A percentile compares a stretch with the other conserved stretches of the same genome.
Evolutionary conservation across 2,888 invertebrate genomes (phyloP).

Genomic region (Oligia strigilis): DNA sequence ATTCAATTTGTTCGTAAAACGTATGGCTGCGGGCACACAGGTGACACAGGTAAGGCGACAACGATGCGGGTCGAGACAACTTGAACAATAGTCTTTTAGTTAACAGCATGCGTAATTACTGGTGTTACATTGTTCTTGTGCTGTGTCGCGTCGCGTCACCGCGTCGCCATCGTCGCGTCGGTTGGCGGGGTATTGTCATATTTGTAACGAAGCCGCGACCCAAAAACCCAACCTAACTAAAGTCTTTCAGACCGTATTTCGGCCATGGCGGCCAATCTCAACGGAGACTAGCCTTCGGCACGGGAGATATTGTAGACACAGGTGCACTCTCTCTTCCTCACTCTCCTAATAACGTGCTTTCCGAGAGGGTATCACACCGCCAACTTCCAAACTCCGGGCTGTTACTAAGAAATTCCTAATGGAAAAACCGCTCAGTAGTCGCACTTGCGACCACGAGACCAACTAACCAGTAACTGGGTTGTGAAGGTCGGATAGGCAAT

Average conservation of each 20-base stretch:
- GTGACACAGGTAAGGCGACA: slow-evolving; percentile 20
- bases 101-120: slow-evolving; percentile 35
- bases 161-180: slow-evolving; percentile 8
- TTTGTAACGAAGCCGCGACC: neutral
- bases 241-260: neutral
- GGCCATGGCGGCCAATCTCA: neutral
- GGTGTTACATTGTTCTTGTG: slow-evolving; percentile 39
- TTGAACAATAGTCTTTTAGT: slow-evolving; percentile 40
- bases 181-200: neutral
- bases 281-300: neutral
- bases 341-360: neutral
- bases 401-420: neutral
- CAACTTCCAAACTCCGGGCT: neutral
- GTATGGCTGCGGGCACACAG: slow-evolving; percentile 2
- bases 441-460: neutral
- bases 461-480: neutral
- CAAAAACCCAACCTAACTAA: neutral
- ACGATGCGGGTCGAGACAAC: slow-evolving; percentile 6
- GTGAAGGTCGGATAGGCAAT: neutral
- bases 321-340: neutral
- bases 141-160: slow-evolving; percentile 33
- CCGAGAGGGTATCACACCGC: neutral
- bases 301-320: neutral
- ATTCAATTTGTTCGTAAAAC: slow-evolving; percentile 23
- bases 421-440: neutral